Evolutionary conservation across 2,797 vertebrate genomes (phyloP).

Genomic region (Euphonia xanthogaster): DNA sequence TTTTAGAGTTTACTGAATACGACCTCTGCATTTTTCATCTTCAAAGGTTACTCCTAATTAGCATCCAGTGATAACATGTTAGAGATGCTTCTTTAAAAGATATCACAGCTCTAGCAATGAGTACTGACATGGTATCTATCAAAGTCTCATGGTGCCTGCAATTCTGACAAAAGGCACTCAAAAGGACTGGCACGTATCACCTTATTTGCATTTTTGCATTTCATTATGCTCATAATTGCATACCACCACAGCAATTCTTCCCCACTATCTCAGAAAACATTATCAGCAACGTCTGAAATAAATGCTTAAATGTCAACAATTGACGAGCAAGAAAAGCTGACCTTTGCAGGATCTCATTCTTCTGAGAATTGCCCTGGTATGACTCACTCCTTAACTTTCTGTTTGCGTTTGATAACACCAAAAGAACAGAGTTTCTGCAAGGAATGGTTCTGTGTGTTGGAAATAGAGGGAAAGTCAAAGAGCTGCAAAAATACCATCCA

Average conservation of each 20-base stretch:
- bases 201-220: constrained; percentile 99
- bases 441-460: background rate
- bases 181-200: constrained; percentile 83
- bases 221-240: constrained; percentile 97
- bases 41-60: constrained; percentile 78
- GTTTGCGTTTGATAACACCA: constrained; percentile 75
- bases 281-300: constrained; percentile 92
- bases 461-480: constrained; percentile 20
- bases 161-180: constrained; percentile 90
- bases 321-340: constrained; percentile 91
- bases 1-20: constrained; percentile 69
- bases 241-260: constrained; percentile 87
- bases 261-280: constrained; percentile 90
- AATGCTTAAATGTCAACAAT: constrained; percentile 98
- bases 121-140: constrained; percentile 88
- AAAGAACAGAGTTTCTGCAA: constrained; percentile 28
- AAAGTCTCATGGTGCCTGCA: constrained; percentile 83
- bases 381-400: constrained; percentile 76
- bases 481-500: background rate
- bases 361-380: constrained; percentile 68
- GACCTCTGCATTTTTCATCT: constrained; percentile 73
- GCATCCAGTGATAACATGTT: constrained; percentile 70
- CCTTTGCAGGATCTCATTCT: constrained; percentile 89
- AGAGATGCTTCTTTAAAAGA: constrained; percentile 73
- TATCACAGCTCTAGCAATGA: constrained; percentile 85